Evolutionary conservation across 2,888 invertebrate species (phyloP), one percentile per base, ranked within the genome.

Genomic region (Diarsia brunnea): DNA sequence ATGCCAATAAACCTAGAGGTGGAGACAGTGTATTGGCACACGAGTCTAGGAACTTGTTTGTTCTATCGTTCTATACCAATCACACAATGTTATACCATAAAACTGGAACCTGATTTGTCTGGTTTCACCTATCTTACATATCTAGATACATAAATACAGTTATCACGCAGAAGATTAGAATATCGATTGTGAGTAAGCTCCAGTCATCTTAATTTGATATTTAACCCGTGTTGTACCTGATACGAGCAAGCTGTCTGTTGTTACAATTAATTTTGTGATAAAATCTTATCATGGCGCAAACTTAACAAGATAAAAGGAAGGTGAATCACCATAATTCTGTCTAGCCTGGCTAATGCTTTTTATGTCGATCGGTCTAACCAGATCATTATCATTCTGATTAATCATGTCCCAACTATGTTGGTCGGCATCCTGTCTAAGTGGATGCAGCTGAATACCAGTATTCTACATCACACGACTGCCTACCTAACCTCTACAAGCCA

Each of bases 201-300:
- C 1, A 45, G 24, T 51, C 70, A 49, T 80, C 38, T 49, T 63
- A 43, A 63, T 72, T 55, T 47, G 16, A 61, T 76, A 49, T 79
- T 51, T n/a, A 11, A 60, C 11, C 21, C 19, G 47, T 71, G 45
- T 47, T 61, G 38, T 12, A 45, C 4, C 49, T 43, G 27, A 27
- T 16, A 74, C 4, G 58, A 8, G 16, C 21, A 4, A 12, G n/a
- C 51, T 24, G 49, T 27, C 14, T 47, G 71, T 31, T 14, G 24
- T 70, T 79, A 70, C 31, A 61, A 79, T 70, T 11, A 31, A 24
- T 21, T 38, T 4, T 0, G 45, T 4, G 60, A 61, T 79, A 45
- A 31, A 14, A 21, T 24, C 2, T 68, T 75, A 60, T 45, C 58
- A 31, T 45, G 0, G 16, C 8, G 14, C 11, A 2, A 24, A 12